Evolutionary conservation across 2,113 vertebrate species (phyloP), one percentile per base, ranked within the genome.

Genomic region (Ailuropoda melanoleuca): DNA sequence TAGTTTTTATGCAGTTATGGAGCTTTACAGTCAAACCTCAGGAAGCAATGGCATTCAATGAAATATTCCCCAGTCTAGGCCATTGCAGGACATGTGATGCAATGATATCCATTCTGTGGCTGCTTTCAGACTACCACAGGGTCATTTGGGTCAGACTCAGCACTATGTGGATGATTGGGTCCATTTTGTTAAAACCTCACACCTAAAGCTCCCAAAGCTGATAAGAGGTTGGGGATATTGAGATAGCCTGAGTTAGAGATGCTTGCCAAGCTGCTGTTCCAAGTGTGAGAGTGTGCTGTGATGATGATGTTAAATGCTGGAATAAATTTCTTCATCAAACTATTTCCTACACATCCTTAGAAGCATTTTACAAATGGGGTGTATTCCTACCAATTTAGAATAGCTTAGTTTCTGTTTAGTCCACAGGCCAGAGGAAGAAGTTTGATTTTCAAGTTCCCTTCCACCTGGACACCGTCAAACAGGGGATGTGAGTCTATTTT

Each of bases 41-140:
- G 34, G 80, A 60, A 90, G 24, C 26, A 6, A 2, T 37, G n/a
- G 31, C 48, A 70, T 92, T 58, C 24, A 62, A 17, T 31, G 21
- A 87, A 37, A 19, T 15, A 29, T 12, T 53, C 21, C 74, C 66
- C 39, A 21, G 24, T 17, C 29, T 26, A n/a, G 53, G 64, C 37
- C 6, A 0, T 66, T 56, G n/a, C 88, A 21, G 80, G 58, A 56
- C 0, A 0, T 0, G 0, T 21, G 1, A 84, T 86, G 48, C 8
- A 78, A 43, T 17, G 2, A 77, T 60, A 18, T 39, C 75, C 75
- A 29, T 93, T 95, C 92, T 4, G 4, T 14, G 23, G n/a, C 64
- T 92, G 37, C 81, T 93, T 93, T 88, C 46, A 31, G 81, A 75
- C 10, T 95, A 83, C 53, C 87, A 18, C 37, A 15, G 81, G 85